Percentiles rank a stretch among this genome's conserved stretches.
phyloP scores from a whole-genome alignment of 37 sponge, comb jelly and placozoan species.

The Cladorhizidae sp. region DNA sequence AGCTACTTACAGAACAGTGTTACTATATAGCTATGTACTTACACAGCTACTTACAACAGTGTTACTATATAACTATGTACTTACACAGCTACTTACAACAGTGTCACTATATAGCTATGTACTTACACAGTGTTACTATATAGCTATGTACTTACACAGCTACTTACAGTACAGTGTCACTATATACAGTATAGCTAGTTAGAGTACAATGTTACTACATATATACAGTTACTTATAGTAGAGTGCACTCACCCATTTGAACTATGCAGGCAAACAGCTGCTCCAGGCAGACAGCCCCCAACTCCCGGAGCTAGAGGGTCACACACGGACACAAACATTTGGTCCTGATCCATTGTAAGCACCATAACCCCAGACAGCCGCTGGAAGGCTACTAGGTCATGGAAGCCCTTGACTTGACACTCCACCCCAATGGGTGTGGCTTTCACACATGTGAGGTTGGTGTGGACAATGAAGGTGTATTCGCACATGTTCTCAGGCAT shows the following conservation, averaged over 20 bases:
- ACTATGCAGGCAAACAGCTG: conserved; percentile 41
- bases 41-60: no score
- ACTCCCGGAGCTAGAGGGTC: conserved; percentile 16
- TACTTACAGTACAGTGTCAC: no score
- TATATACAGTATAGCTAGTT: no score
- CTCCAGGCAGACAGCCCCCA: background rate
- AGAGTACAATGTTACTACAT: no score
- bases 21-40: no score
- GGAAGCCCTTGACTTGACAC: conserved; percentile 29
- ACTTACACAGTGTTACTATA: no score
- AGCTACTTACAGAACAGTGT: no score
- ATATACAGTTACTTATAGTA: no score
- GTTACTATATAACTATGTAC: no score
- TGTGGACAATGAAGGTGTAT: conserved; percentile 59
- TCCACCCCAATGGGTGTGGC: conserved; percentile 13
- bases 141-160: no score
- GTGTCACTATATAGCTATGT: no score
- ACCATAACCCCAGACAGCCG: conserved; percentile 4
- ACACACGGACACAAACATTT: conserved; percentile 48
- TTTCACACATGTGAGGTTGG: conserved; percentile 16
- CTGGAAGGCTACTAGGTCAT: conserved; percentile 17
- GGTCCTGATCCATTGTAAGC: background rate
- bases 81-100: no score
- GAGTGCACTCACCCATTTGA: background rate
- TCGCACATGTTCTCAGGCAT: conserved; percentile 51